Conservation (phyloP, 2,888 invertebrate genomes). For the Phalera bucephala region DNA sequence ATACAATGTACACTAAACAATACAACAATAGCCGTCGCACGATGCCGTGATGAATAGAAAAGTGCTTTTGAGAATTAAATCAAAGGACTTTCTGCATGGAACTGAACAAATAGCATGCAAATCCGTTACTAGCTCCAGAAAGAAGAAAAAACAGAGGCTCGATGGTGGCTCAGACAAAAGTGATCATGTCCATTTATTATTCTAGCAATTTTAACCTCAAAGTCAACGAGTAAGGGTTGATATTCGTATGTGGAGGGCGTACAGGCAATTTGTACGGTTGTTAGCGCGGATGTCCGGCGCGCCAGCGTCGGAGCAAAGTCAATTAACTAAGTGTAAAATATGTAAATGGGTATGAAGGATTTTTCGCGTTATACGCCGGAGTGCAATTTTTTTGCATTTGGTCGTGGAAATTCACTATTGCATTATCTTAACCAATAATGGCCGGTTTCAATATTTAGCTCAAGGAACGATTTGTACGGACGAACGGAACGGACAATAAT, state of each 20-base stretch:
- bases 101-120: slow-evolving; percentile 36
- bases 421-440: no score
- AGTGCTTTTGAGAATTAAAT: slow-evolving; percentile 24
- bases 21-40: no score
- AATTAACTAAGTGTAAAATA: slow-evolving; percentile 65
- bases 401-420: not conserved
- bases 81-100: slow-evolving; percentile 22
- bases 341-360: slow-evolving; percentile 46
- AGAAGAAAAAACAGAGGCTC: no score
- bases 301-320: slow-evolving; percentile 47
- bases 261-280: slow-evolving; percentile 35
- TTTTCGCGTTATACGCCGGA: slow-evolving; percentile 18
- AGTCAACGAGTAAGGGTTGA: not conserved
- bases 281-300: slow-evolving; percentile 37
- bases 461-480: no score
- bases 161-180: slow-evolving; percentile 49
- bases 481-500: no score
- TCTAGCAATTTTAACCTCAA: slow-evolving; percentile 7
- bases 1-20: no score
- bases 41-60: slow-evolving; percentile 7
- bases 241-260: no score
- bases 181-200: slow-evolving; percentile 21
- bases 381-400: slow-evolving; percentile 7
- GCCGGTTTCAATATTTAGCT: no score
- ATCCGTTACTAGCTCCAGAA: slow-evolving; percentile 28